phyloP scores from a whole-genome alignment of 2,797 vertebrate species.

The Mus minutoides region DNA sequence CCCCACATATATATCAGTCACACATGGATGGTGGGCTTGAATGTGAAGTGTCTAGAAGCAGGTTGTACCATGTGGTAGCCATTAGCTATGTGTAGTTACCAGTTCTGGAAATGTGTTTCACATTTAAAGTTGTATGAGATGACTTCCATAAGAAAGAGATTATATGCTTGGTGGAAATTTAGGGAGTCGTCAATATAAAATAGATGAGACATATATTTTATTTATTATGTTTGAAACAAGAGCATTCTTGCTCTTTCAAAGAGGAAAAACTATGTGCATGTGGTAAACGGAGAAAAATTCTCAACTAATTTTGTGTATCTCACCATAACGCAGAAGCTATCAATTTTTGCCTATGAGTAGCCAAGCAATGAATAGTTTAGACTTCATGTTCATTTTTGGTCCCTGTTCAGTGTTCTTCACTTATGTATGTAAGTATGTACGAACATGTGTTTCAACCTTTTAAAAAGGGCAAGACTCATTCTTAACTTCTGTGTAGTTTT shows the following conservation, averaged over 20 bases:
- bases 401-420: background rate
- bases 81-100: background rate
- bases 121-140: background rate
- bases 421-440: too few species aligned
- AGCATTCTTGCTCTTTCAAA: background rate
- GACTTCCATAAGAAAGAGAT: background rate
- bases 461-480: background rate
- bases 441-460: background rate
- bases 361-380: conserved; percentile 24
- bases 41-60: background rate
- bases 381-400: background rate
- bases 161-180: background rate
- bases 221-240: background rate
- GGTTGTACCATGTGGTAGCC: background rate
- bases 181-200: background rate
- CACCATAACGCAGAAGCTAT: background rate
- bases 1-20: background rate
- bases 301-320: background rate
- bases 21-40: background rate
- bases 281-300: background rate
- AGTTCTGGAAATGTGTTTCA: background rate
- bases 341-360: background rate
- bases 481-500: background rate
- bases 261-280: background rate
- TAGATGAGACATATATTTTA: background rate